phyloP scores from a whole-genome alignment of 1,140 invertebrate species.

The Trichonephila inaurata region DNA sequence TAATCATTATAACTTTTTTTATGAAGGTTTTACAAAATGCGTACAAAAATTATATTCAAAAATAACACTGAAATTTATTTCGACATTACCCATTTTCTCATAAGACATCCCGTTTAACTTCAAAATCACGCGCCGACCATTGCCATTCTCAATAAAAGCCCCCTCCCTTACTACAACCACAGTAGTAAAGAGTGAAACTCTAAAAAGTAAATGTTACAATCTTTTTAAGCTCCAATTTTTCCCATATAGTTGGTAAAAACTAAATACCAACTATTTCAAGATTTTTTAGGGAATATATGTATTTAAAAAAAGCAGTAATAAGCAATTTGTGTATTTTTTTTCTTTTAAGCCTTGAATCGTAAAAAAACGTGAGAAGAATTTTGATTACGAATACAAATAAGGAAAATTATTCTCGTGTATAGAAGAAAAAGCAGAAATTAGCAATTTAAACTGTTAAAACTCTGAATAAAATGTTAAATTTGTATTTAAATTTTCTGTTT shows the following conservation, averaged over 20 bases:
- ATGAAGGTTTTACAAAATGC: not conserved
- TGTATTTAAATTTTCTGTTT: too few relatives aligned
- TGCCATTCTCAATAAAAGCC: slow-evolving; percentile 76
- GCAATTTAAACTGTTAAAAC: too few relatives aligned
- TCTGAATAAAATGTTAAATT: too few relatives aligned
- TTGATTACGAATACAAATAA: not conserved
- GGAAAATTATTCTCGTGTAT: not conserved
- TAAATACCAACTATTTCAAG: not conserved
- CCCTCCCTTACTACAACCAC: slow-evolving; percentile 62
- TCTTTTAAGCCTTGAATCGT: not conserved
- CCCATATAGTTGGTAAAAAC: too few relatives aligned
- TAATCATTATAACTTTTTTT: not conserved
- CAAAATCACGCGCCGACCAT: slow-evolving; percentile 77
- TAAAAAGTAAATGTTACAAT: not conserved
- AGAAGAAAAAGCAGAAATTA: not conserved
- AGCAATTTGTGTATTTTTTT: not conserved
- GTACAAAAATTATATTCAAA: not conserved
- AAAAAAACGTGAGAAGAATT: not conserved
- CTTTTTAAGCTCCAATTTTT: not conserved
- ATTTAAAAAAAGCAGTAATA: not conserved
- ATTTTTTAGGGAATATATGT: not conserved
- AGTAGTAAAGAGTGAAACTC: not conserved
- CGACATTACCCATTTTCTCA: slow-evolving; percentile 72
- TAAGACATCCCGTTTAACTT: slow-evolving; percentile 73
- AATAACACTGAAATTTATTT: slow-evolving; percentile 34